phyloP scores from a whole-genome alignment of 2,113 vertebrate species.

The Erythrolamprus reginae region DNA sequence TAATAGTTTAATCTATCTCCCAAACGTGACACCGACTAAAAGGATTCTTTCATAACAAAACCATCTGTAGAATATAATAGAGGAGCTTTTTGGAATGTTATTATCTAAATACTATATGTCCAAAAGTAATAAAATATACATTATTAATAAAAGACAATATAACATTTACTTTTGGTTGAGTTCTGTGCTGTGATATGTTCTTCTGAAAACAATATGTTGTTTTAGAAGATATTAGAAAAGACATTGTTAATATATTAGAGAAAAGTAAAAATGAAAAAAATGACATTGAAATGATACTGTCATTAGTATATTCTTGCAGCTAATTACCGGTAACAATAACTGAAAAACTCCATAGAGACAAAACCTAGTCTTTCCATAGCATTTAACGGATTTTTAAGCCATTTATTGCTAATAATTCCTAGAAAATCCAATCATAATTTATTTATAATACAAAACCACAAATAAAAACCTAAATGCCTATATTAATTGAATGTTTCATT shows the following conservation, averaged over 20 bases:
- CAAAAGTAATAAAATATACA: not conserved
- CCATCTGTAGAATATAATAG: not conserved
- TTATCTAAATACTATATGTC: not conserved
- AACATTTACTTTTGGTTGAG: not conserved
- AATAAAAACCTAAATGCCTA: not conserved
- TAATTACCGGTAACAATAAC: not conserved
- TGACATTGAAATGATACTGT: not conserved
- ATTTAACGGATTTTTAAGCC: not conserved
- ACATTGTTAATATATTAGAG: not conserved
- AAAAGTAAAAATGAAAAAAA: not conserved
- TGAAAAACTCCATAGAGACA: not conserved
- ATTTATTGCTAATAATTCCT: not conserved
- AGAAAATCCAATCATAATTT: not conserved
- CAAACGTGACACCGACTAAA: not conserved
- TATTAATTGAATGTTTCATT: not conserved
- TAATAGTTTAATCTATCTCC: not conserved
- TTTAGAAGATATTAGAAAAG: not conserved
- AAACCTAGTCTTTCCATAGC: not conserved
- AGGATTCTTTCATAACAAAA: not conserved
- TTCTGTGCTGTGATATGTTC: not conserved
- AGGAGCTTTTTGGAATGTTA: not conserved
- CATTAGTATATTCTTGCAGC: not conserved
- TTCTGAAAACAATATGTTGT: not conserved
- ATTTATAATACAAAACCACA: not conserved
- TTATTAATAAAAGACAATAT: not conserved